Conservation (phyloP, 1,140 invertebrate genomes). For the Aphelenchoides besseyi region DNA sequence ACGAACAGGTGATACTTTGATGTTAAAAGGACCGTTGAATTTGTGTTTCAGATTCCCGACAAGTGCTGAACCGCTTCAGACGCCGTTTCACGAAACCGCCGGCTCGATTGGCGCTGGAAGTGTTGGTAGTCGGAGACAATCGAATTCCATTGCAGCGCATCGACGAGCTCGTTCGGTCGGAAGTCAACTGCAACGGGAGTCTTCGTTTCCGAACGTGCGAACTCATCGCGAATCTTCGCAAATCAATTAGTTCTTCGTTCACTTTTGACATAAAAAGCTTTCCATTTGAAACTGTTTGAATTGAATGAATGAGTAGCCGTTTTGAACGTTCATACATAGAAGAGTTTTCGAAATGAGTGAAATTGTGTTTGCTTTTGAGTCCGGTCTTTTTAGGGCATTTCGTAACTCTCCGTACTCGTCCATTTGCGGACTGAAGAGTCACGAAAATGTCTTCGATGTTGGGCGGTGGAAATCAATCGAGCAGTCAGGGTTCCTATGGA, state of each 20-base stretch:
- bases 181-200: slow-evolving; percentile 31
- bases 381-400: slow-evolving; percentile 15
- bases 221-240: slow-evolving; percentile 18
- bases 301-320: neutral
- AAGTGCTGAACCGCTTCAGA: slow-evolving; percentile 25
- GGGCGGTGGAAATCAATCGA: too few relatives aligned
- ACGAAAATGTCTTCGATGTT: too few relatives aligned
- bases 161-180: slow-evolving; percentile 50
- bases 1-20: slow-evolving; percentile 44
- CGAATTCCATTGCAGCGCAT: slow-evolving; percentile 34
- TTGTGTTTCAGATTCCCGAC: slow-evolving; percentile 23
- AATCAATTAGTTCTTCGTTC: slow-evolving; percentile 24
- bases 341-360: neutral
- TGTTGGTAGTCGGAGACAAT: slow-evolving; percentile 39
- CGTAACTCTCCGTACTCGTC: neutral
- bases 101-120: slow-evolving; percentile 29
- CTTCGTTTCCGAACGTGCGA: slow-evolving; percentile 11
- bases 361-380: too few relatives aligned
- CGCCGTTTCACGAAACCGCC: slow-evolving; percentile 7
- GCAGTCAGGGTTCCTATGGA: too few relatives aligned
- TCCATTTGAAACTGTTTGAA: neutral
- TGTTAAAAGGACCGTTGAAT: neutral
- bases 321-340: too few relatives aligned
- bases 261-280: neutral
- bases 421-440: neutral